Conservation (phyloP, 2,888 invertebrate species). For the Arrhopalites spinosus region DNA sequence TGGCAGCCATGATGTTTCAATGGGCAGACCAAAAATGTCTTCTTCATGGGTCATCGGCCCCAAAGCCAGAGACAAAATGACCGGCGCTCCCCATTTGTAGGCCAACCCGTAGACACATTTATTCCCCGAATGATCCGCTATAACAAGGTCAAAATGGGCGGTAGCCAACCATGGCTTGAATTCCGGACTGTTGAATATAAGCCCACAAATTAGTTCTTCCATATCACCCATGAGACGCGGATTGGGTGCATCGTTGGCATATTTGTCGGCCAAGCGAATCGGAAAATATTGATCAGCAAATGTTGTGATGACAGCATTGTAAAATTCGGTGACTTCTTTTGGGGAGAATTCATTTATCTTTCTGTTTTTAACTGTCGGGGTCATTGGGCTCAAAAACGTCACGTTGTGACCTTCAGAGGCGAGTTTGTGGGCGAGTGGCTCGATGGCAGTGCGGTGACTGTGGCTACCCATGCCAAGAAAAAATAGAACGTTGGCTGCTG, state of each 20-base stretch:
- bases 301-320: not conserved
- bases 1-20: slow-evolving; percentile 7
- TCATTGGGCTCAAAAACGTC: slow-evolving; percentile 5
- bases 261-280: not conserved
- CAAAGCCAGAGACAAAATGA: not conserved
- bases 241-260: not conserved
- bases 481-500: slow-evolving; percentile 18
- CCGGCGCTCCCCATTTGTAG: not conserved
- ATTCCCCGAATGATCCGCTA: slow-evolving; percentile 1
- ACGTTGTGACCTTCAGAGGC: slow-evolving; percentile 10
- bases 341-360: slow-evolving; percentile 11
- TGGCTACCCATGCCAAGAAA: not conserved
- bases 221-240: not conserved
- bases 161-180: slow-evolving; percentile 1
- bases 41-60: not conserved
- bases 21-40: slow-evolving; percentile 4
- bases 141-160: not conserved
- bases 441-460: not conserved
- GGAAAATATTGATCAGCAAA: slow-evolving; percentile 6
- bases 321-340: not conserved
- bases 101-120: slow-evolving; percentile 9
- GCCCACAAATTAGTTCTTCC: not conserved
- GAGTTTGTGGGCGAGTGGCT: slow-evolving; percentile 19
- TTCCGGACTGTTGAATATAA: not conserved
- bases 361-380: not conserved